These are phyloP conservation scores for Diabrotica balteata DNA, from an alignment of 2,888 invertebrate genomes.

Conservation along the genomic window DNA sequence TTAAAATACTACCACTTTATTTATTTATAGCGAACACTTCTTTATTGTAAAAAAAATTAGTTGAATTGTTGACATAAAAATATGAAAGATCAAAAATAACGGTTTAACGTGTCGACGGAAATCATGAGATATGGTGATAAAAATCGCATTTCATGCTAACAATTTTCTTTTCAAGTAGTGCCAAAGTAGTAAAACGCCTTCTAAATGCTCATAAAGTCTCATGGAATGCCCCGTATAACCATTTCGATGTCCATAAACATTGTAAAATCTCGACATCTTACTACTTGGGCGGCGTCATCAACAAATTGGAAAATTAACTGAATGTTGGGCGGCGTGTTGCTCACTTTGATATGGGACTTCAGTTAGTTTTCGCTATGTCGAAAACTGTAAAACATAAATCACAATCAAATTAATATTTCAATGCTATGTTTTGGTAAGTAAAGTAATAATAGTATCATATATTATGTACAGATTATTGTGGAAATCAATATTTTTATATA, in stretches of 20 bases:
- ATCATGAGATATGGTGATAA: not conserved
- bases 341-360: too few relatives aligned
- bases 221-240: constrained; percentile 12
- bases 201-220: constrained; percentile 22
- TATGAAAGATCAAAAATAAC: not conserved
- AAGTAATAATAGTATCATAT: too few relatives aligned
- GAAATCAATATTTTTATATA: too few relatives aligned
- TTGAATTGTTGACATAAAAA: not conserved
- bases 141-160: constrained; percentile 8
- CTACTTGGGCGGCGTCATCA: constrained; percentile 22
- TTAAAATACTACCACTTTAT: too few relatives aligned
- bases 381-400: too few relatives aligned
- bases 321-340: too few relatives aligned
- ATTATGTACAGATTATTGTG: too few relatives aligned
- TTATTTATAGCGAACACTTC: too few relatives aligned
- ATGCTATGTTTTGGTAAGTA: too few relatives aligned
- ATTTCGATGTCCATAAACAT: constrained; percentile 25
- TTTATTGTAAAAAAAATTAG: not conserved
- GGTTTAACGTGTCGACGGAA: too few relatives aligned
- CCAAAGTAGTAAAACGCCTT: constrained; percentile 23
- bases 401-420: too few relatives aligned
- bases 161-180: constrained; percentile 27
- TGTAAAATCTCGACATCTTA: constrained; percentile 24
- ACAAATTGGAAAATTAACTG: constrained; percentile 14
- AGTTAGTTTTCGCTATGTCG: too few relatives aligned